Evolutionary conservation across 2,113 vertebrate species (phyloP), one percentile per base, ranked within the genome.

Genomic region (Tragelaphus scriptus): DNA sequence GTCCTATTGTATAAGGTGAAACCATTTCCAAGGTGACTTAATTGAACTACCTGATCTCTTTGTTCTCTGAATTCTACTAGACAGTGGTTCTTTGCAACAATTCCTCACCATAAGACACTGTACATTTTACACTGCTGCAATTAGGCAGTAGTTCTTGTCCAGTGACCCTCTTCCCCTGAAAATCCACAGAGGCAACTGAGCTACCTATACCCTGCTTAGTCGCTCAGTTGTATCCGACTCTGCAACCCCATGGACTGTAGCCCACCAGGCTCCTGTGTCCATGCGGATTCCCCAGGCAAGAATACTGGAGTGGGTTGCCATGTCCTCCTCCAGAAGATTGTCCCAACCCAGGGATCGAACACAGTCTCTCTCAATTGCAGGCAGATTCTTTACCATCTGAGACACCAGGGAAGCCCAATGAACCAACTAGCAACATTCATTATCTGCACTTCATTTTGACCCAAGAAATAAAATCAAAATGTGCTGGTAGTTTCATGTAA

Each of bases 11-110:
- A 88, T 32, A 92, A 96, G 90, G 85, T 75, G 53, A 94, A 87
- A 81, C n/a, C 21, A 55, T 85, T 95, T 93, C 55, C 65, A 71
- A 90, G 75, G 26, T 90, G 63, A 97, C 90, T 44, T 93, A 53
- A 80, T 19, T 89, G 21, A 94, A 80, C 55, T 26, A 59, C 51
- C 23, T 81, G 21, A n/a, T 92, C 23, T 36, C 63, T 89, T 82
- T 91, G 49, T 91, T 87, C 95, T 93, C 23, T 92, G 58, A 80
- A 58, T 91, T 93, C 53, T 61, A 56, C 75, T 47, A 81, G 51
- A 58, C 21, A 85, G 47, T 15, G 13, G 56, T 56, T 95, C 36
- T 94, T 56, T 30, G 56, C 87, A 30, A 10, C 1, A 36, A 36
- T 51, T 53, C 28, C 61, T 89, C 58, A 86, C 32, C 11, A 15